A percentile compares a stretch with the other conserved stretches of the same genome.
Conservation (phyloP, 2,113 vertebrate genomes). For the Aythya baeri region DNA sequence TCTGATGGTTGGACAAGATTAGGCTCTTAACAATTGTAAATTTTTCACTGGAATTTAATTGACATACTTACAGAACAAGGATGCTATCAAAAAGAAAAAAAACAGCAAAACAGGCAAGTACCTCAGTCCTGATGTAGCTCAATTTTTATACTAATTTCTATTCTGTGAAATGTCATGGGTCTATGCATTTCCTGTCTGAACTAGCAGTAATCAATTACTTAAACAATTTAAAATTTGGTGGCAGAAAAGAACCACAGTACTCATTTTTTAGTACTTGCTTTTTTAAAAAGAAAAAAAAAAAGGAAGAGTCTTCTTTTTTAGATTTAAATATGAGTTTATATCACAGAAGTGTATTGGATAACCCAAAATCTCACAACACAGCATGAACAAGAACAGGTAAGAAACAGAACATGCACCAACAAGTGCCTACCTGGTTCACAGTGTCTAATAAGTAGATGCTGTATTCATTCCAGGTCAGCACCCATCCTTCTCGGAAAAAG, state of each 20-base stretch:
- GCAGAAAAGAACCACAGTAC: not conserved
- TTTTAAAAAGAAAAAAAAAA: too few species aligned
- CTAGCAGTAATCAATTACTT: not conserved
- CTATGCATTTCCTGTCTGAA: not conserved
- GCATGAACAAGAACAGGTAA: not conserved
- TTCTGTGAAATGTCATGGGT: not conserved
- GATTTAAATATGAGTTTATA: not conserved
- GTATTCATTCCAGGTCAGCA: constrained; percentile 97
- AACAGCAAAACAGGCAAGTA: not conserved
- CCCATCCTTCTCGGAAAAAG: constrained; percentile 91
- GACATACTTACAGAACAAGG: not conserved
- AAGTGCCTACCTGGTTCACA: constrained; percentile 82
- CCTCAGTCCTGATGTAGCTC: not conserved
- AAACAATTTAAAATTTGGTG: not conserved
- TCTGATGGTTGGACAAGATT: not conserved
- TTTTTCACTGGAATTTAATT: not conserved
- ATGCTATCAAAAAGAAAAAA: not conserved
- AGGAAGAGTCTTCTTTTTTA: too few species aligned
- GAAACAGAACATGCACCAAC: not conserved
- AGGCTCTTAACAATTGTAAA: not conserved
- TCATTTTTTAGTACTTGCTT: not conserved
- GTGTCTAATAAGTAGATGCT: constrained; percentile 93
- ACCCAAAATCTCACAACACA: not conserved
- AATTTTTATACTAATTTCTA: not conserved
- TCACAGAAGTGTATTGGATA: not conserved